phyloP scores from a whole-genome alignment of 2,888 invertebrate species.

The Tipula confusa region DNA sequence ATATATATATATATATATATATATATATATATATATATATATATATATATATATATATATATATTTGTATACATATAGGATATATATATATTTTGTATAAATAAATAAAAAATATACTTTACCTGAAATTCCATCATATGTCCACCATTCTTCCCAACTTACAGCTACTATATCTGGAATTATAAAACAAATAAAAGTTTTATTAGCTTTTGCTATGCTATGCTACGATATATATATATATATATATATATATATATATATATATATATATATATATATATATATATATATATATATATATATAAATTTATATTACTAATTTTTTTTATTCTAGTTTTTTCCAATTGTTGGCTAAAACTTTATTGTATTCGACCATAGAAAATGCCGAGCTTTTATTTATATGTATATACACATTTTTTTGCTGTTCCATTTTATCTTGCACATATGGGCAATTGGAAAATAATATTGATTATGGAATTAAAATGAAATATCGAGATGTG shows the following conservation, averaged over 20 bases:
- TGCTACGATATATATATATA: background rate
- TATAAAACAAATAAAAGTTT: background rate
- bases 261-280: too few species aligned
- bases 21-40: background rate
- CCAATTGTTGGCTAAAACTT: background rate
- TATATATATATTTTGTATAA: background rate
- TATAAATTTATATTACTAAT: background rate
- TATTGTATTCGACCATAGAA: background rate
- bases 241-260: background rate
- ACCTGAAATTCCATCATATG: constrained; percentile 93
- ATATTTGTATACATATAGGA: background rate
- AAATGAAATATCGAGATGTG: background rate
- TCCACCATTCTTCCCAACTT: constrained; percentile 96
- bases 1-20: background rate
- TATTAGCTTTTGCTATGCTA: background rate
- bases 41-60: background rate
- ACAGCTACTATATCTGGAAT: constrained; percentile 34
- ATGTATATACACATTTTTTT: too few species aligned
- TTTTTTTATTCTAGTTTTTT: background rate
- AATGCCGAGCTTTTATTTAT: background rate
- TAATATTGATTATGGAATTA: constrained; percentile 3
- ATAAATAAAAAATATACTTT: constrained; percentile 37
- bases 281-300: background rate
- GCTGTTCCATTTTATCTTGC: background rate
- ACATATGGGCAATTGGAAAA: constrained; percentile 6